Percentiles rank a stretch among this genome's conserved stretches.
Conservation (phyloP, 1,140 invertebrate species). For the Carcinoscorpius rotundicauda region DNA sequence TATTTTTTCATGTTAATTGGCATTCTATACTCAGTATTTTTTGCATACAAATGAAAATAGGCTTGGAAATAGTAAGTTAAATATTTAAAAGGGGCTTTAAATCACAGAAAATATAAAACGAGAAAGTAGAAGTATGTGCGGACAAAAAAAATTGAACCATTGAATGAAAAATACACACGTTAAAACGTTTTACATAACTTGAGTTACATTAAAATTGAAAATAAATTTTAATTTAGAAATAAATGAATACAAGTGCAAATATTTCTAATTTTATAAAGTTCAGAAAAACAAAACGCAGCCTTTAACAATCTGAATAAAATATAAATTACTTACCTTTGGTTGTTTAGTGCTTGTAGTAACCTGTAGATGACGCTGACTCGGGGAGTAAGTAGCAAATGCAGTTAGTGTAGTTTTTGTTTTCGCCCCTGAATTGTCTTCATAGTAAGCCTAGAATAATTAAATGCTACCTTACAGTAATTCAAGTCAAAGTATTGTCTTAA, state of each 20-base stretch:
- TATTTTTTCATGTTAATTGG: no score
- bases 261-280: neutral
- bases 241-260: neutral
- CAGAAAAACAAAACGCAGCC: neutral
- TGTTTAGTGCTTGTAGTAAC: constrained; percentile 71
- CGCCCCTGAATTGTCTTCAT: constrained; percentile 42
- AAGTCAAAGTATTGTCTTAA: no score
- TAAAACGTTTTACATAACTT: no score
- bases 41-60: no score
- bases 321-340: constrained; percentile 49
- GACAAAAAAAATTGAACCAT: no score
- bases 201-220: neutral
- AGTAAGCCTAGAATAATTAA: constrained; percentile 39
- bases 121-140: no score
- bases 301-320: neutral
- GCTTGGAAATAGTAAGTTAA: no score
- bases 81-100: no score
- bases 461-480: no score
- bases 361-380: constrained; percentile 69
- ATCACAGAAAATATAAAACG: no score
- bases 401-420: constrained; percentile 42
- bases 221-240: constrained; percentile 6
- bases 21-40: no score
- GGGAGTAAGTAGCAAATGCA: constrained; percentile 65
- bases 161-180: no score